Percentiles rank a stretch among this genome's conserved stretches.
These are phyloP conservation scores for Chamaea fasciata DNA, from an alignment of 2,113 vertebrate genomes.

Conservation along the genomic window DNA sequence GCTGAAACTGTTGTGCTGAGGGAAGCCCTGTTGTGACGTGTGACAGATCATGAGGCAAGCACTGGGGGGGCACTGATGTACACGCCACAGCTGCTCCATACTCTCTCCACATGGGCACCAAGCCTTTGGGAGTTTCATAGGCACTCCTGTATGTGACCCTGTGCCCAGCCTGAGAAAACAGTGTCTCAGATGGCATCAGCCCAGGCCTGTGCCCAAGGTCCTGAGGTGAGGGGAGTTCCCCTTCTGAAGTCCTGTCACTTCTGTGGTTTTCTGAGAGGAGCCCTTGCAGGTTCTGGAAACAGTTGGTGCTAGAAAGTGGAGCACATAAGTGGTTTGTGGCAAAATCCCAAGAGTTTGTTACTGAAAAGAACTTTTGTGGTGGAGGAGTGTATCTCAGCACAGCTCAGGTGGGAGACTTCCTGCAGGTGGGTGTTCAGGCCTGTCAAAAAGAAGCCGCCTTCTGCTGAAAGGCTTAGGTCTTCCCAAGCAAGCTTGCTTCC, in stretches of 20 bases:
- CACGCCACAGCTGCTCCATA: neutral
- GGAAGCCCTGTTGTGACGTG: neutral
- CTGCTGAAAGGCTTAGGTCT: neutral
- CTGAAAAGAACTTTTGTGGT: neutral
- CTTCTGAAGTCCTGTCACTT: neutral
- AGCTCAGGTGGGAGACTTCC: neutral
- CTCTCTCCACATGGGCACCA: fast-evolving
- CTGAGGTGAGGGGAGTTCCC: neutral
- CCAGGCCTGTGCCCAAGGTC: neutral
- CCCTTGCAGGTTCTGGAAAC: neutral
- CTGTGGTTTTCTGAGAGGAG: neutral
- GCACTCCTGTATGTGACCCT: neutral
- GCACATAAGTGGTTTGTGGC: neutral
- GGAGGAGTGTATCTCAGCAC: neutral
- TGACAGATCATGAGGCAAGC: neutral
- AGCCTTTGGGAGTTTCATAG: neutral
- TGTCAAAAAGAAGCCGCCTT: neutral
- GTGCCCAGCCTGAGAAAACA: neutral
- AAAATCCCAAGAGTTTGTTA: neutral
- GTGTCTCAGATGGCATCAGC: neutral
- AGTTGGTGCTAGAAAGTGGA: neutral
- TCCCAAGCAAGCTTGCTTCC: neutral
- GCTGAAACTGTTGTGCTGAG: neutral
- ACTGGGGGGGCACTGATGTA: neutral
- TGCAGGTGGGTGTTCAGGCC: neutral